Evolutionary conservation across 2,113 vertebrate species (phyloP), one percentile per base, ranked within the genome.

Genomic region (Elephantulus edwardii): DNA sequence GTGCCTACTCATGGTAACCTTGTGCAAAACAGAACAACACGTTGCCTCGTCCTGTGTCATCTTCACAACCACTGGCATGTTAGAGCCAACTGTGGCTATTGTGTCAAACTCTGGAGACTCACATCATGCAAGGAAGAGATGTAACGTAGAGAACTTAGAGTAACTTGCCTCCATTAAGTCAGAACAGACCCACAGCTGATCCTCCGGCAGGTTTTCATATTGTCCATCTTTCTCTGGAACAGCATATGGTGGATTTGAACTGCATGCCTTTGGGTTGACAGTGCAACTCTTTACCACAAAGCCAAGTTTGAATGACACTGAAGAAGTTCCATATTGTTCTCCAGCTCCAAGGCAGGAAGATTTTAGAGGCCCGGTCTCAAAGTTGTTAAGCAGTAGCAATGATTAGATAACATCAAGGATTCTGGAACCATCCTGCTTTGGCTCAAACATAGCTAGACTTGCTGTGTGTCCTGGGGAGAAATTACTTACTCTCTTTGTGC

Each of bases 401-500:
- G 58, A 26, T 33, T 40, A 58, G 5, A 42, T 76, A n/a, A 44
- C 19, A 79, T 30, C 17, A 54, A 42, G 77, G 74, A 50, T 28
- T 77, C 42, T 64, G 46, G 70, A 87, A 38, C 28, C 33, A 3
- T 20, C 22, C 13, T 17, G 35, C 35, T 52, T 72, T 40, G 12
- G 22, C 79, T 86, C 58, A 72, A 66, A 92, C 35, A n/a, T 8
- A 75, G 88, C 62, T 22, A 56, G 35, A 30, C 35, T 44, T 14
- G 68, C 68, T 66, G 16, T n/a, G 40, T 71, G 44, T 79, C 79
- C 40, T 83, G 81, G 13, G 16, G 71, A 28, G 33, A 74, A 81
- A 16, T 54, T 54, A 10, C 60, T 44, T 70, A 71, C 33, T 46
- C n/a, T 64, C 52, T 91, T 88, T 89, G 58, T 66, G 60, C 82